phyloP scores from a whole-genome alignment of 2,113 vertebrate genomes.

The Andinoacara biseriatus region DNA sequence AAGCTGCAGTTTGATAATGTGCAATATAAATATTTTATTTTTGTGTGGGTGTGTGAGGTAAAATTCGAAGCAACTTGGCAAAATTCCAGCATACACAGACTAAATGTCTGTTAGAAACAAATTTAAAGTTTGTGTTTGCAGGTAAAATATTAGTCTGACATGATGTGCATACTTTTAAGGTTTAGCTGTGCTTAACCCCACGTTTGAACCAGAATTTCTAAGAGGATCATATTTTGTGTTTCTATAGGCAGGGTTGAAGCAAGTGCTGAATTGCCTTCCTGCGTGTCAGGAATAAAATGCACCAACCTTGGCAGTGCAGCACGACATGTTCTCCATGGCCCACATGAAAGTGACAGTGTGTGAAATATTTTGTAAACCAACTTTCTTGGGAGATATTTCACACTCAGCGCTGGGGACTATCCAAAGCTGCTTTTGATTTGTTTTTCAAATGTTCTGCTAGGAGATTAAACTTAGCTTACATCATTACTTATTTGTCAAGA shows the following conservation, averaged over 20 bases:
- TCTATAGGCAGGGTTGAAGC: not conserved
- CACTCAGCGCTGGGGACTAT: not conserved
- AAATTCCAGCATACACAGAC: not conserved
- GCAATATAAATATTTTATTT: not conserved
- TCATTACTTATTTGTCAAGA: slow-evolving; percentile 58
- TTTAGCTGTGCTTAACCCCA: not conserved
- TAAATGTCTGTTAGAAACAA: not conserved
- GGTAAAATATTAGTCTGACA: not conserved
- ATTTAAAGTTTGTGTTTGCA: not conserved
- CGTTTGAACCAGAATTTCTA: not conserved
- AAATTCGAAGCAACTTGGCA: not conserved
- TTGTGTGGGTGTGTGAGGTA: not conserved
- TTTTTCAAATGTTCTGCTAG: slow-evolving; percentile 43
- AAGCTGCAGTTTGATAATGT: not conserved
- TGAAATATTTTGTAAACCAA: slow-evolving; percentile 17
- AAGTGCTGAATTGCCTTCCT: not conserved
- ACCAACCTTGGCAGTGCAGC: not conserved
- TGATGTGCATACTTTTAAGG: not conserved
- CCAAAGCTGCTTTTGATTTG: slow-evolving; percentile 37
- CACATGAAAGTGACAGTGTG: not conserved
- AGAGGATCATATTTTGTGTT: not conserved
- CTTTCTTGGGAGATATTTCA: slow-evolving; percentile 30
- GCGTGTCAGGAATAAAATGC: slow-evolving; percentile 6
- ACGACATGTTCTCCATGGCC: not conserved
- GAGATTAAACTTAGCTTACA: slow-evolving; percentile 49